A percentile compares a stretch with the other conserved stretches of the same genome.
Conservation (phyloP, 2,797 vertebrate species). For the Sebastes diaconus region DNA sequence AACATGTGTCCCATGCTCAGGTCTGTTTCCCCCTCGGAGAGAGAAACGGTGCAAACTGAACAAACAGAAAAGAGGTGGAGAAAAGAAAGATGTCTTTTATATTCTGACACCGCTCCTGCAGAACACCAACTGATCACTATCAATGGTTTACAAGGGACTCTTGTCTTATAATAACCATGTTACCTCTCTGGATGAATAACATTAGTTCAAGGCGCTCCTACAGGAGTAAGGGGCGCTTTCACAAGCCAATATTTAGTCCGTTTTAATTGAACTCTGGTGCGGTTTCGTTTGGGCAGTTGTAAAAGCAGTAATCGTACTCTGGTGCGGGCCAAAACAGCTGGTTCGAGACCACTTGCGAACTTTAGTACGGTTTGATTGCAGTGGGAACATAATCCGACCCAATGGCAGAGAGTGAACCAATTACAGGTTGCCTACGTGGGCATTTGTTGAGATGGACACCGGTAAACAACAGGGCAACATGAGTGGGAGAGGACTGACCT, state of each 20-base stretch:
- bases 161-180: conserved; percentile 1
- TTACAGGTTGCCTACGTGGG: background rate
- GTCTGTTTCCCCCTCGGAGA: conserved; percentile 36
- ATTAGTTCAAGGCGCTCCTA: background rate
- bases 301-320: no score
- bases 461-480: background rate
- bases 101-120: background rate
- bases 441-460: background rate
- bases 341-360: background rate
- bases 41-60: conserved; percentile 40
- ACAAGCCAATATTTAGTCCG: background rate
- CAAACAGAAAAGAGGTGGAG: conserved; percentile 39
- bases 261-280: background rate
- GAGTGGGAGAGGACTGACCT: background rate
- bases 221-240: background rate
- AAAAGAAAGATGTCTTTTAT: conserved; percentile 51
- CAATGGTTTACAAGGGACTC: conserved; percentile 9
- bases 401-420: background rate
- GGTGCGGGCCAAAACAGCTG: no score
- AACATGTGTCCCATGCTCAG: conserved; percentile 56
- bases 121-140: conserved; percentile 20
- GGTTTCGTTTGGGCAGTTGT: no score
- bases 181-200: conserved; percentile 9
- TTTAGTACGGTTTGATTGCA: background rate
- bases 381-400: background rate